Percentiles rank a stretch among this genome's conserved stretches.
Evolutionary conservation across 1,140 invertebrate genomes (phyloP).

Genomic region (Aradophagus sp.): DNA sequence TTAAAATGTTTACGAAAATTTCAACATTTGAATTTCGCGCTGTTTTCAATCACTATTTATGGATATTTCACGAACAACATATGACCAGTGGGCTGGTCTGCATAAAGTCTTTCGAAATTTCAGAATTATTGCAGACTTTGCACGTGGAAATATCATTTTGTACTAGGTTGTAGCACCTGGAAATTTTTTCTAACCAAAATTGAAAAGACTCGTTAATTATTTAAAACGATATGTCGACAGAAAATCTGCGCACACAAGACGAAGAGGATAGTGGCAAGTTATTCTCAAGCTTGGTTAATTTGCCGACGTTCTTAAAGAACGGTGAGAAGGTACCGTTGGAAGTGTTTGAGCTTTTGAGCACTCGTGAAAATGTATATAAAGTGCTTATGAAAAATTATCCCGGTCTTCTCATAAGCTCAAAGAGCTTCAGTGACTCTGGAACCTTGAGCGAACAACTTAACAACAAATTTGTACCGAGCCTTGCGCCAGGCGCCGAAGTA

Average conservation of each 20-base stretch:
- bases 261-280: slow-evolving; percentile 72
- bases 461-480: slow-evolving; percentile 53
- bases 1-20: too few relatives aligned
- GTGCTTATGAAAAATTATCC: slow-evolving; percentile 84
- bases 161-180: too few relatives aligned
- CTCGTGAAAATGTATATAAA: slow-evolving; percentile 81
- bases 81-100: too few relatives aligned
- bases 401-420: slow-evolving; percentile 80
- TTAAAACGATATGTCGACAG: slow-evolving; percentile 19
- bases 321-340: slow-evolving; percentile 84
- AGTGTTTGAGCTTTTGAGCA: slow-evolving; percentile 83
- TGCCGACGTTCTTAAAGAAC: slow-evolving; percentile 88
- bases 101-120: too few relatives aligned
- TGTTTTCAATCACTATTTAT: too few relatives aligned
- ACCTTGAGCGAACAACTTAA: slow-evolving; percentile 65
- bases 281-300: slow-evolving; percentile 85
- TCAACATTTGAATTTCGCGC: too few relatives aligned
- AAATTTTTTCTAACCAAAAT: too few relatives aligned
- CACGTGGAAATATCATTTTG: too few relatives aligned
- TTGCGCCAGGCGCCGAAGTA: slow-evolving; percentile 48
- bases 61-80: too few relatives aligned
- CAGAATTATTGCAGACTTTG: too few relatives aligned
- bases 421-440: slow-evolving; percentile 83
- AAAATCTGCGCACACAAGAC: slow-evolving; percentile 61
- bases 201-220: slow-evolving; percentile 9